These are phyloP conservation scores for Malurus elegans DNA, from an alignment of 2,113 vertebrate genomes.

Conservation along the genomic window DNA sequence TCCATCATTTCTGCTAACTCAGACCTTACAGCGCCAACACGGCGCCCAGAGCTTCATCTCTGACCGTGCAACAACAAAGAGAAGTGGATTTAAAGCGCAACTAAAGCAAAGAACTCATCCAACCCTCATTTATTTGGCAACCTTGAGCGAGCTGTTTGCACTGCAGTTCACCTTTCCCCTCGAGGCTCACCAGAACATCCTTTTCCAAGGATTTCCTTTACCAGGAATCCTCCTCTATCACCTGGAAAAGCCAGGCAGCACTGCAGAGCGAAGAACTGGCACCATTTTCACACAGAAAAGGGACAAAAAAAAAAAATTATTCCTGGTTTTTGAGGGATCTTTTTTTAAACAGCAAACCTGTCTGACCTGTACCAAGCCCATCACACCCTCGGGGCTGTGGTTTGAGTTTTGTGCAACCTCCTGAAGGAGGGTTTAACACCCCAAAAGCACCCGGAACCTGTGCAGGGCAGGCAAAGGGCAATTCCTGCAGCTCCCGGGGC, in stretches of 20 bases:
- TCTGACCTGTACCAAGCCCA: not conserved
- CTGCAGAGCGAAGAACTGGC: fast-evolving
- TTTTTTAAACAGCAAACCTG: not conserved
- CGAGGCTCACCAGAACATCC: not conserved
- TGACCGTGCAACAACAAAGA: not conserved
- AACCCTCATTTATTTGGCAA: no score
- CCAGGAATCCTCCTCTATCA: not conserved
- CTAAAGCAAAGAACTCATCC: not conserved
- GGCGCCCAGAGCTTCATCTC: fast-evolving
- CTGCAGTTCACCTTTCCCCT: not conserved
- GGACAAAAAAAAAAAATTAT: not conserved
- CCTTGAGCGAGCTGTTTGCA: not conserved
- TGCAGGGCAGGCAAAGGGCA: not conserved
- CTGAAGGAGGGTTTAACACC: fast-evolving
- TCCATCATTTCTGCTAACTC: fast-evolving
- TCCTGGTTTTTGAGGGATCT: not conserved
- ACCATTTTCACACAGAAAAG: fast-evolving
- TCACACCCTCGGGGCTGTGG: not conserved
- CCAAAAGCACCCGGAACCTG: fast-evolving
- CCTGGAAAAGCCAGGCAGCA: not conserved
- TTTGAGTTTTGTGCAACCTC: not conserved
- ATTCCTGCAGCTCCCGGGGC: not conserved
- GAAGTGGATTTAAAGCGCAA: not conserved
- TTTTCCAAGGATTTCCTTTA: not conserved
- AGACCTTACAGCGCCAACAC: not conserved